A percentile compares a stretch with the other conserved stretches of the same genome.
phyloP scores from a whole-genome alignment of 1,140 invertebrate species.

The Bombus huntii region DNA sequence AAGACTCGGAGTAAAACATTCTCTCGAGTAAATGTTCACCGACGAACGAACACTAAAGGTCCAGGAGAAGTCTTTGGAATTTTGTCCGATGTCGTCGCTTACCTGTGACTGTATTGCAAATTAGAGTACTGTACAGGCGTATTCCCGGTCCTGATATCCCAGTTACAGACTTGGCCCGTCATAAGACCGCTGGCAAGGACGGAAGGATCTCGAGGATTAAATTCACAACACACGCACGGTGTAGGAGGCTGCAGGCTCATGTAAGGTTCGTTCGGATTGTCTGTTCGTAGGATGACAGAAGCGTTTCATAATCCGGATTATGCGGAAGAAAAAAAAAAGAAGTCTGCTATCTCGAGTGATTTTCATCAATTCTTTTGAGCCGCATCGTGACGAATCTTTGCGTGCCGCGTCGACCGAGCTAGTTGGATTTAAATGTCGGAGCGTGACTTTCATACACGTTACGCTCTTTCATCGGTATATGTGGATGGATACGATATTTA shows the following conservation, averaged over 20 bases:
- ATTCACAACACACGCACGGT: conserved; percentile 92
- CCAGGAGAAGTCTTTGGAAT: background rate
- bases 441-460: background rate
- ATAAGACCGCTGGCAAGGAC: conserved; percentile 93
- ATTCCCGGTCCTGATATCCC: conserved; percentile 89
- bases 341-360: background rate
- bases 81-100: conserved; percentile 29
- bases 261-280: conserved; percentile 94
- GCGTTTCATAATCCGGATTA: conserved; percentile 35
- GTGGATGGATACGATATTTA: background rate
- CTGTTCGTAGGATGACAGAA: conserved; percentile 79
- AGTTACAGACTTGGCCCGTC: conserved; percentile 93
- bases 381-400: background rate
- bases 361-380: conserved; percentile 10
- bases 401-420: background rate
- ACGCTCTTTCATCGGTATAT: background rate
- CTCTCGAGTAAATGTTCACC: background rate
- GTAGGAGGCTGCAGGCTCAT: conserved; percentile 88
- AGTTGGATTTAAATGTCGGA: background rate
- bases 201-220: conserved; percentile 94
- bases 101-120: conserved; percentile 74
- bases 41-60: too few relatives aligned
- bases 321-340: background rate
- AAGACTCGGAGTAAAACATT: background rate
- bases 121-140: conserved; percentile 84